phyloP scores from a whole-genome alignment of 1,140 invertebrate species.

The Brachionus rotundiformis region DNA sequence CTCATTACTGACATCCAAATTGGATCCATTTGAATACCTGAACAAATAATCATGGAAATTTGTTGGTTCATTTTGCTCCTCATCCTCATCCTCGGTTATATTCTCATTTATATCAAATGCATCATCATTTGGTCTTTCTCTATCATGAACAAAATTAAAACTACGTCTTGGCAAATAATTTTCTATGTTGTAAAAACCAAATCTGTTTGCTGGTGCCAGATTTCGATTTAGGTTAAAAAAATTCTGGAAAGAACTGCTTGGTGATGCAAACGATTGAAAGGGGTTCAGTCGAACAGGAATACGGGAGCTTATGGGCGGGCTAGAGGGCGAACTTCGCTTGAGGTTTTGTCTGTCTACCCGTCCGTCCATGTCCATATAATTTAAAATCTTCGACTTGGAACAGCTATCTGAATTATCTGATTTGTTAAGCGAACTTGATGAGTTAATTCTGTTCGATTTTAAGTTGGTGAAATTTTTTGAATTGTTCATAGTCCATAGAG shows the following conservation, averaged over 20 bases:
- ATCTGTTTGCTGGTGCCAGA: background rate
- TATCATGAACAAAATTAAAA: background rate
- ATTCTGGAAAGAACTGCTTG: background rate
- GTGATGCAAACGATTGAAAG: background rate
- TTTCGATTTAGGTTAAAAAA: slow-evolving; percentile 16
- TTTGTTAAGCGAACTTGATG: background rate
- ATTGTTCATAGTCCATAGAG: slow-evolving; percentile 65
- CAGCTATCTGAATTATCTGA: slow-evolving; percentile 12
- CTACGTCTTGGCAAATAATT: background rate
- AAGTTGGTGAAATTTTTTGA: slow-evolving; percentile 50
- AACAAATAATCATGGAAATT: slow-evolving; percentile 27
- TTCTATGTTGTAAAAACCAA: slow-evolving; percentile 37
- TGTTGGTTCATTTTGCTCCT: background rate
- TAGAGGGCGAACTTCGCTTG: background rate
- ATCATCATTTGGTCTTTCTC: background rate
- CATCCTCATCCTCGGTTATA: slow-evolving; percentile 42
- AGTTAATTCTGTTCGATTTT: slow-evolving; percentile 30
- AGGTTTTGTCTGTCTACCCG: background rate
- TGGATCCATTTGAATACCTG: background rate
- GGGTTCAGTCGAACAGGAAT: slow-evolving; percentile 15
- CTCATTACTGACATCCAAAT: background rate
- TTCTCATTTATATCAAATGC: background rate
- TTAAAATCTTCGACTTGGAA: slow-evolving; percentile 12
- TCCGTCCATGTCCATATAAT: slow-evolving; percentile 24
- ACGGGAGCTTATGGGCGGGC: background rate